phyloP scores from a whole-genome alignment of 2,888 invertebrate genomes.

The Cacoxenus indagator region DNA sequence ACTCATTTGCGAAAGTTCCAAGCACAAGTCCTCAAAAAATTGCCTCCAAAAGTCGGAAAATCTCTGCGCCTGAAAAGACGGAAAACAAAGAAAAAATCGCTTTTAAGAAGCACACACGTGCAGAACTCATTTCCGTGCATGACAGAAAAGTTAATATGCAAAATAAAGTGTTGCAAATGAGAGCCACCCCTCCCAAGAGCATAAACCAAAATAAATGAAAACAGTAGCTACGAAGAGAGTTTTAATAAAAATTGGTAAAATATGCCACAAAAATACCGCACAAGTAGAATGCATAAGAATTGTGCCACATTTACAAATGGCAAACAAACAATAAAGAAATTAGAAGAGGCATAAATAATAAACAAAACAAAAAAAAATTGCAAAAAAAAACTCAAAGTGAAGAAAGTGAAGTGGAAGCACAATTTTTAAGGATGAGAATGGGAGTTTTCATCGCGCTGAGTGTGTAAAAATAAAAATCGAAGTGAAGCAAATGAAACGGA shows the following conservation, averaged over 20 bases:
- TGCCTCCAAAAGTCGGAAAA: too few relatives aligned
- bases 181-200: not conserved
- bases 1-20: too few relatives aligned
- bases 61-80: too few relatives aligned
- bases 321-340: not conserved
- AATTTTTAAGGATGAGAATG: not conserved
- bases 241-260: not conserved
- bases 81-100: not conserved
- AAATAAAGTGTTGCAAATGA: not conserved
- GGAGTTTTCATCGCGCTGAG: not conserved
- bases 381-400: not conserved
- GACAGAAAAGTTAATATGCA: conserved; percentile 11
- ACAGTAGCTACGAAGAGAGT: not conserved
- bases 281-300: not conserved
- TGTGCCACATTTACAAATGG: not conserved
- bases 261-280: not conserved
- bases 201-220: not conserved
- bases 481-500: conserved; percentile 17
- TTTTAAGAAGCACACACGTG: not conserved
- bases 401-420: not conserved
- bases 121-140: conserved; percentile 9
- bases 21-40: too few relatives aligned
- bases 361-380: not conserved
- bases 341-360: not conserved
- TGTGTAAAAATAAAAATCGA: conserved; percentile 6